Percentiles rank a stretch among this genome's conserved stretches.
Conservation (phyloP, 2,797 vertebrate genomes). For the Anolis apletophallus region DNA sequence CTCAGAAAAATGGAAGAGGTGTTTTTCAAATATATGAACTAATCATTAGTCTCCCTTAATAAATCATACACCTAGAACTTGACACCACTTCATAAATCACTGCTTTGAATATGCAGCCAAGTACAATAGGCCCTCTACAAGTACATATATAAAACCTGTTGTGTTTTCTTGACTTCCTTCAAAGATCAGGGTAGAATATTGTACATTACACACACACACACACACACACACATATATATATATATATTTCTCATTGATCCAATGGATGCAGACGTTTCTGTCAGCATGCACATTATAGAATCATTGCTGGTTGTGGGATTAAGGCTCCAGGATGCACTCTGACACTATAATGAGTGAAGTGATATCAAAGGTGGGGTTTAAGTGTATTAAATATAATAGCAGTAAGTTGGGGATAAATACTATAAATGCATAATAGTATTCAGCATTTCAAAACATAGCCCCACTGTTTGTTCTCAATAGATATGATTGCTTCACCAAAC, state of each 20-base stretch:
- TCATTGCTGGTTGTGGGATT: neutral
- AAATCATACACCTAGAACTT: neutral
- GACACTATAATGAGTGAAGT: neutral
- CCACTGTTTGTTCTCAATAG: neutral
- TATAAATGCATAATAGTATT: neutral
- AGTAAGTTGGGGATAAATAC: neutral
- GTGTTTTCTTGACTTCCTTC: neutral
- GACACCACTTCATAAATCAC: neutral
- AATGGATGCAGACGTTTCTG: neutral
- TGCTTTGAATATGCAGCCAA: neutral
- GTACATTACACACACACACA: neutral
- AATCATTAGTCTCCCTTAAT: constrained; percentile 1
- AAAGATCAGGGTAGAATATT: neutral
- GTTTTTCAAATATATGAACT: neutral
- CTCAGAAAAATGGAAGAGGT: neutral
- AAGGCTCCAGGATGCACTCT: neutral
- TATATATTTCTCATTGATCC: neutral
- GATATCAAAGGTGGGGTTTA: neutral
- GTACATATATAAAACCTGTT: neutral
- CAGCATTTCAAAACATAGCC: neutral
- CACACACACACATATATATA: neutral
- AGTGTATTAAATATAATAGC: neutral
- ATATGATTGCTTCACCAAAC: neutral
- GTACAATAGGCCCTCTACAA: neutral
- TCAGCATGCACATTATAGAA: neutral